These are phyloP conservation scores for Slavum lentiscoides DNA, from an alignment of 2,888 invertebrate species.

Conservation along the genomic window DNA sequence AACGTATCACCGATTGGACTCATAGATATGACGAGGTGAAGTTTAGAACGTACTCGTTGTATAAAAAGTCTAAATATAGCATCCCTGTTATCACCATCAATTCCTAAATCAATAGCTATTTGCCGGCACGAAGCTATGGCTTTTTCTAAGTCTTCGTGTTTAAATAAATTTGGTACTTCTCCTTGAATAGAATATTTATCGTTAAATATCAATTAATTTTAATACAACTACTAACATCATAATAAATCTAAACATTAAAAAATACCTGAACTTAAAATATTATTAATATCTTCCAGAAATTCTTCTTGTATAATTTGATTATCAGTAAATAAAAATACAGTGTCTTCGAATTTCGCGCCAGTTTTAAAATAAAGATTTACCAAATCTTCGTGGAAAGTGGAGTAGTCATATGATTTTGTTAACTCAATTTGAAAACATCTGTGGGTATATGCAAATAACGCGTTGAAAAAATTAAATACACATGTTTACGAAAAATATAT, in stretches of 20 bases:
- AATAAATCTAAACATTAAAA: not conserved
- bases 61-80: slow-evolving; percentile 91
- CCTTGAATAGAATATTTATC: slow-evolving; percentile 61
- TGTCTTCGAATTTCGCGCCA: slow-evolving; percentile 82
- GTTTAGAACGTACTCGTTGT: slow-evolving; percentile 79
- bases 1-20: slow-evolving; percentile 87
- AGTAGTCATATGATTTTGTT: slow-evolving; percentile 79
- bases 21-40: slow-evolving; percentile 88
- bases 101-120: slow-evolving; percentile 71
- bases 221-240: not conserved
- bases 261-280: slow-evolving; percentile 89
- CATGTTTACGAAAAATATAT: not conserved
- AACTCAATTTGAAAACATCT: slow-evolving; percentile 88
- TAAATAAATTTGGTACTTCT: slow-evolving; percentile 89
- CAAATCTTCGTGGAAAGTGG: slow-evolving; percentile 77
- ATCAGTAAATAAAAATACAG: slow-evolving; percentile 86
- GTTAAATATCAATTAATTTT: not conserved
- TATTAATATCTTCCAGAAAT: slow-evolving; percentile 92
- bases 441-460: slow-evolving; percentile 46
- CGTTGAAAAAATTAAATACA: not conserved
- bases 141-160: slow-evolving; percentile 82
- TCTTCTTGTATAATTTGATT: slow-evolving; percentile 84
- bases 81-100: slow-evolving; percentile 76
- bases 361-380: slow-evolving; percentile 78
- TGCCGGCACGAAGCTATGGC: slow-evolving; percentile 75